Percentiles rank a stretch among this genome's conserved stretches.
Evolutionary conservation across 2,797 vertebrate genomes (phyloP).

Genomic region (Botia almorhae): DNA sequence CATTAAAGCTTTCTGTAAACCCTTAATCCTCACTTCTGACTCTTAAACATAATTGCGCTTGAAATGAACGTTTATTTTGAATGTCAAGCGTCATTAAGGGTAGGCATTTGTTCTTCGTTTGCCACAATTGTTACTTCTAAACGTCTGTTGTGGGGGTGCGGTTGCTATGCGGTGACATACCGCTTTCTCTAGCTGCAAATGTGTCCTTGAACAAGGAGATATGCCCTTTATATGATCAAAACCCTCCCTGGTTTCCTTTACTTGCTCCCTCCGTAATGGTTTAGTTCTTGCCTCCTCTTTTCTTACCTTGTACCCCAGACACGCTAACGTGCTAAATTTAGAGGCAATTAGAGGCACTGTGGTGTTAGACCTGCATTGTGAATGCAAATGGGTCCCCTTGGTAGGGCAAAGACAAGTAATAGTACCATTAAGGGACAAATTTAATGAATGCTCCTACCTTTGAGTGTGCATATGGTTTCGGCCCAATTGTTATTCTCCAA

Average conservation of each 20-base stretch:
- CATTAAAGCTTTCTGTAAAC: constrained; percentile 45
- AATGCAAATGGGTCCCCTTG: constrained; percentile 64
- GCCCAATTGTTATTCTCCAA: constrained; percentile 18
- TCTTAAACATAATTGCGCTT: constrained; percentile 44
- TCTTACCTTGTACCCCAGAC: constrained; percentile 48
- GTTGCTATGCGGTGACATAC: constrained; percentile 31
- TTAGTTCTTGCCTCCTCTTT: constrained; percentile 42
- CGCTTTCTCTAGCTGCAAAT: constrained; percentile 20
- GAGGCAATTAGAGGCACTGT: constrained; percentile 69
- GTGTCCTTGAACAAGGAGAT: constrained; percentile 50
- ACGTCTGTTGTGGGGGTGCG: constrained; percentile 23
- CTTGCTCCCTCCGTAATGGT: constrained; percentile 36
- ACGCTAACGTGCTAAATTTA: constrained; percentile 67
- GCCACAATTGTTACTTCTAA: neutral
- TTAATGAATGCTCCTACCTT: constrained; percentile 58
- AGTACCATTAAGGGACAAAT: constrained; percentile 63
- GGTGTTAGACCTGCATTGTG: constrained; percentile 59
- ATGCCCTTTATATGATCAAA: constrained; percentile 50
- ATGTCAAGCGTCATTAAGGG: constrained; percentile 46
- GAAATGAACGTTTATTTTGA: constrained; percentile 42
- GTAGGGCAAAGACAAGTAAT: constrained; percentile 61
- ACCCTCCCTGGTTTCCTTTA: constrained; percentile 16
- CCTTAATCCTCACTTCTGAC: constrained; percentile 46
- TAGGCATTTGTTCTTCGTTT: constrained; percentile 38
- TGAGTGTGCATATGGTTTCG: constrained; percentile 54